A percentile compares a stretch with the other conserved stretches of the same genome.
Evolutionary conservation across 2,888 invertebrate species (phyloP).

Genomic region (Torymus tubicola): DNA sequence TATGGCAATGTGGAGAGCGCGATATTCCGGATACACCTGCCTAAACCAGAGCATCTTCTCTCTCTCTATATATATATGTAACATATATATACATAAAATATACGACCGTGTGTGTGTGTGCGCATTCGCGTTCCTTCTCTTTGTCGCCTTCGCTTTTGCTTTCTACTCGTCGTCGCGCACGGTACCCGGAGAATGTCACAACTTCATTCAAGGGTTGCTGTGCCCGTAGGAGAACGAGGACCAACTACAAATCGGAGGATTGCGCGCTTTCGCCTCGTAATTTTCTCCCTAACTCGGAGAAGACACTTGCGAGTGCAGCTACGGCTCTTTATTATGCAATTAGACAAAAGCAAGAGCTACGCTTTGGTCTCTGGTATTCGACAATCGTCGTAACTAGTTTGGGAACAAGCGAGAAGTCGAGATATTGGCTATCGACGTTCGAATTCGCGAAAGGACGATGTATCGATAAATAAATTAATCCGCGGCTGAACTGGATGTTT

Average conservation of each 20-base stretch:
- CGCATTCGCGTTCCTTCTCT: not conserved
- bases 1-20: slow-evolving; percentile 67
- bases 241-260: slow-evolving; percentile 65
- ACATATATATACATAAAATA: not conserved
- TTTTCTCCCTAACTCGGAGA: slow-evolving; percentile 59
- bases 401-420: too few species aligned
- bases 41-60: not conserved
- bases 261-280: slow-evolving; percentile 56
- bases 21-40: slow-evolving; percentile 61
- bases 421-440: too few species aligned
- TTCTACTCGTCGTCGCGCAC: slow-evolving; percentile 19
- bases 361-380: slow-evolving; percentile 5
- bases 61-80: too few species aligned
- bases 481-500: too few species aligned
- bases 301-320: slow-evolving; percentile 40
- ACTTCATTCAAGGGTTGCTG: slow-evolving; percentile 11
- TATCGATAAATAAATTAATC: too few species aligned
- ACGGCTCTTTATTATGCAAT: slow-evolving; percentile 43
- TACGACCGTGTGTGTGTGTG: not conserved
- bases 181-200: slow-evolving; percentile 23
- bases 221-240: not conserved
- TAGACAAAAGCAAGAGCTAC: slow-evolving; percentile 45
- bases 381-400: slow-evolving; percentile 21
- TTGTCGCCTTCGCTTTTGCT: not conserved
- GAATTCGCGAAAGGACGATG: too few species aligned